phyloP scores from a whole-genome alignment of 2,113 vertebrate genomes.

The Sinocyclocheilus maitianheensis region DNA sequence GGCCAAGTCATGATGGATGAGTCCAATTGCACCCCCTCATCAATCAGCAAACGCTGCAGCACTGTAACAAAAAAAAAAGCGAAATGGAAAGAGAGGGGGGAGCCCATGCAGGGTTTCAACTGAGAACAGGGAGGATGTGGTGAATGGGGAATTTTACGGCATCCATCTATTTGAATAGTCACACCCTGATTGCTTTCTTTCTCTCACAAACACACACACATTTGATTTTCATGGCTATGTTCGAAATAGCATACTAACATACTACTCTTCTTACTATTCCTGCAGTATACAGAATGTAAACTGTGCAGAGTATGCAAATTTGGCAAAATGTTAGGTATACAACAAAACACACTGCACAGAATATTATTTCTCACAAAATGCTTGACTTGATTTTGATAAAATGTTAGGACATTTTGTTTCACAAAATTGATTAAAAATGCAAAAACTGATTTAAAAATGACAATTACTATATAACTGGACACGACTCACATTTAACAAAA shows the following conservation, averaged over 20 bases:
- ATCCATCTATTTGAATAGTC: constrained; percentile 21
- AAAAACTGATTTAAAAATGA: no score
- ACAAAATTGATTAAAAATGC: no score
- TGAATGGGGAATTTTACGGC: constrained; percentile 22
- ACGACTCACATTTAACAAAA: not conserved
- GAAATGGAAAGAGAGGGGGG: not conserved
- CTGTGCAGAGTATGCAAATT: not conserved
- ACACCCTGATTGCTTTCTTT: constrained; percentile 10
- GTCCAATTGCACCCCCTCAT: constrained; percentile 53
- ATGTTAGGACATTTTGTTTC: no score
- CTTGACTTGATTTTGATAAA: no score
- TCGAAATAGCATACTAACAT: not conserved
- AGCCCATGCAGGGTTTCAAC: not conserved
- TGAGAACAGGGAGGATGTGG: not conserved
- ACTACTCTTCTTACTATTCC: not conserved
- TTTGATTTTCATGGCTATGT: not conserved
- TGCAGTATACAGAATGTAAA: not conserved
- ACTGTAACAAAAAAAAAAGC: constrained; percentile 11
- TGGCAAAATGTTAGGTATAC: not conserved
- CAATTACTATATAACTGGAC: no score
- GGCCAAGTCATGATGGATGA: constrained; percentile 57
- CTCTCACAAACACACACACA: not conserved
- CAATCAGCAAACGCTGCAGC: constrained; percentile 57
- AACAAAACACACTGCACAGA: no score
- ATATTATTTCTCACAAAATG: no score